Conservation (phyloP, 2,888 invertebrate species). For the Cephalotes varians region DNA sequence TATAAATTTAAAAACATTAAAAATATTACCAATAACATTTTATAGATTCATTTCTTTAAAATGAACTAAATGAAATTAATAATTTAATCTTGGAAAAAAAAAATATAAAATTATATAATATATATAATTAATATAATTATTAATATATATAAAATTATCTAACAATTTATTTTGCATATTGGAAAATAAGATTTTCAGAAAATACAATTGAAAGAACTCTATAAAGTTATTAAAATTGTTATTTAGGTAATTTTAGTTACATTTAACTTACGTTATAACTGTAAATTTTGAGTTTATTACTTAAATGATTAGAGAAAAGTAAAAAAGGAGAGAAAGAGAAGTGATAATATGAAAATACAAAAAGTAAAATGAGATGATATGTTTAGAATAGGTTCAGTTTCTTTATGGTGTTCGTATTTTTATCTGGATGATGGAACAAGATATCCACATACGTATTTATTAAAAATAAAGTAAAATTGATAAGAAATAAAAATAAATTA, state of each 20-base stretch:
- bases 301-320: neutral
- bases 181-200: neutral
- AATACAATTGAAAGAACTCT: neutral
- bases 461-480: no score
- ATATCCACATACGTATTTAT: neutral
- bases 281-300: neutral
- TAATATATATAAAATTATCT: neutral
- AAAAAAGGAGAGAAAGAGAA: neutral
- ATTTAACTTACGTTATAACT: neutral
- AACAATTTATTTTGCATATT: neutral
- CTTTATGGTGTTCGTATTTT: neutral
- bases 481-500: no score
- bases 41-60: neutral
- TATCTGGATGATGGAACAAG: neutral
- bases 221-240: neutral
- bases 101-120: neutral
- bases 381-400: neutral
- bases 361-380: neutral
- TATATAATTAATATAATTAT: neutral
- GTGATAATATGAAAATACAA: neutral
- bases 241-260: neutral
- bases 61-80: neutral
- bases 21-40: neutral
- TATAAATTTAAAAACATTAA: neutral
- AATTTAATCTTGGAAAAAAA: neutral